Evolutionary conservation across 2,888 invertebrate genomes (phyloP), one percentile per base, ranked within the genome.

Genomic region (Lasioglossum zephyrum): DNA sequence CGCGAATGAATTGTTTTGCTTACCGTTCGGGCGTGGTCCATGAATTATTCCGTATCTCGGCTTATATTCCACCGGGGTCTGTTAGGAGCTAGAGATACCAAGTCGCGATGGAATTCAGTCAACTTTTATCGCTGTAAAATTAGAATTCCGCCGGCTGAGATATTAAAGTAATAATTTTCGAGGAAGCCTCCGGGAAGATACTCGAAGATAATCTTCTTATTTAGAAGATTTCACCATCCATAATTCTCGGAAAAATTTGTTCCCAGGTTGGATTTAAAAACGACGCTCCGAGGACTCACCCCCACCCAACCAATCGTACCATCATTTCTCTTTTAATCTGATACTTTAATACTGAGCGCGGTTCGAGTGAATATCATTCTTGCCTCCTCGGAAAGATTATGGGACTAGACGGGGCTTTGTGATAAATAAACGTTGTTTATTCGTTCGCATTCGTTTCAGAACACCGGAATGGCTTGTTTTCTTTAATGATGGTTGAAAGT

Each of bases 91-190:
- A 16, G 69, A 31, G 69, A 69, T 69, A 69, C 36, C 39, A n/a
- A 39, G 22, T 39, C 22, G 22, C 22, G 39, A 39, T 22, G 69
- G 69, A 39, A 69, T 39, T 41, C 39, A 41, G 69, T 22, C 39
- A 39, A 69, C 39, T 69, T 69, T 69, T 39, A 69, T 69, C 69
- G 69, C 69, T 39, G 41, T 11, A 39, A 39, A 69, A 69, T 69
- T 39, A 39, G 22, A 41, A 69, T 69, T 66, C 36, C 69, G 16
- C 44, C 63, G 63, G 26, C 63, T 63, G 31, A 5, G 18, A 44
- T 36, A 36, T 69, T 39, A 69, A 39, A 39, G 36, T 69, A 69
- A 69, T 69, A 22, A 69, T n/a, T 69, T 69, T 39, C 9, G 22
- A 2, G 39, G 13, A 22, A 22, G 36, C n/a, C 22, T 9, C 39